Percentiles rank a stretch among this genome's conserved stretches.
Conservation (phyloP, 2,888 invertebrate genomes). For the Crepidodera aurea region DNA sequence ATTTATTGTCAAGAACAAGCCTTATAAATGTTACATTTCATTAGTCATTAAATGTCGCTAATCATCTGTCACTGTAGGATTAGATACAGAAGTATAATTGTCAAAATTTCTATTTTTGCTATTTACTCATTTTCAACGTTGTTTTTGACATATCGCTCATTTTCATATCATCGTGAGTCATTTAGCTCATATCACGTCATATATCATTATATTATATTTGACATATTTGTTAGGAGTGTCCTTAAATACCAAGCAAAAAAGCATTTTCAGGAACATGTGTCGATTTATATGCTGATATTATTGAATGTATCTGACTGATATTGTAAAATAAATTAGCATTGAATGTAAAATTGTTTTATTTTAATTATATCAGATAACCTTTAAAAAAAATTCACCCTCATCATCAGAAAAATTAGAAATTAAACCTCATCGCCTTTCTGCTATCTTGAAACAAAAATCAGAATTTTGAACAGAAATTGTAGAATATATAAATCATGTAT, state of each 20-base stretch:
- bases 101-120: neutral
- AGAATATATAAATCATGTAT: too few species aligned
- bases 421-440: too few species aligned
- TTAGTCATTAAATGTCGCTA: neutral
- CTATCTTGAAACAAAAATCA: too few species aligned
- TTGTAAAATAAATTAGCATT: constrained; percentile 52
- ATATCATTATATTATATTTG: constrained; percentile 15
- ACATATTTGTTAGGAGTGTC: constrained; percentile 23
- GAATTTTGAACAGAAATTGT: too few species aligned
- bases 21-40: neutral
- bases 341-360: constrained; percentile 19
- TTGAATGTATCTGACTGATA: constrained; percentile 58
- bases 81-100: neutral
- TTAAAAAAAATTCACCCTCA: too few species aligned
- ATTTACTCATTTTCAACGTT: too few species aligned
- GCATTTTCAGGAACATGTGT: constrained; percentile 34
- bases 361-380: neutral
- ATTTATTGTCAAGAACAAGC: too few species aligned
- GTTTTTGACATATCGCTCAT: constrained; percentile 15
- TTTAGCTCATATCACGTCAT: neutral
- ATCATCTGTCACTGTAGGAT: neutral
- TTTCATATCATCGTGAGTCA: constrained; percentile 7
- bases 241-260: constrained; percentile 27
- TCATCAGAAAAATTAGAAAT: too few species aligned
- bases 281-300: constrained; percentile 38